Base-by-base conservation (phyloP, 2,888 invertebrate genomes). In the Criorhina ranunculi region DNA sequence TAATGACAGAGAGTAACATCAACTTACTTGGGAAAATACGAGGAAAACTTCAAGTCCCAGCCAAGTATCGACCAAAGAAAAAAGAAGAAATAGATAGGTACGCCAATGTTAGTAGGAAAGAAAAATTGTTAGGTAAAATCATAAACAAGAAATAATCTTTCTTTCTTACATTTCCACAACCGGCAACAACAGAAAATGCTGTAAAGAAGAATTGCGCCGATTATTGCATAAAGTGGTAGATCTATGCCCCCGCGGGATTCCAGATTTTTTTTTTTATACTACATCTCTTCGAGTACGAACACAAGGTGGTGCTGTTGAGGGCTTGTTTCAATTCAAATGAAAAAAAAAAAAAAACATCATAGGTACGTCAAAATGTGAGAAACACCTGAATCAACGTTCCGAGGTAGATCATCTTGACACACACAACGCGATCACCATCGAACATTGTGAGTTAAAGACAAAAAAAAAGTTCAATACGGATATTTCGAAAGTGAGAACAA, bases 1-100 rank as follows among this genome's bases (percentile, higher is more conserved):
- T 72, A 83, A 78, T 73, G 78, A 83, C 67, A 64, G 49, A 75
- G 67, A 78, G 55, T 35, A 79, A 69, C 79, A 83, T 69, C 55
- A 60, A 40, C 49, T 9, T 57, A 64, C 46, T 83, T 73, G 35
- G 55, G 73, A 40, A 78, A 83, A 79, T 75, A 72, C 66, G 42
- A 79, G 69, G 73, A 79, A 83, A 83, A 79, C 49, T 78, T 11
- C 55, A 67, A 62, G 11, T 24, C 31, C 57, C 37, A 53, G 6
- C 49, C 5, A 44, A 53, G 17, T 35, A 29, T 44, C 17, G 15
- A 12, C 33, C 33, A 40, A 51, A 49, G 24, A 15, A n/a, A 59
- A 9, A 37, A 15, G 3, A 51, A 40, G 17, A 59, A 33, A 12
- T 4, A n/a, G n/a, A n/a, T n/a, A n/a, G n/a, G n/a, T n/a, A 55